These are phyloP conservation scores for Theocolax elegans DNA, from an alignment of 1,140 invertebrate genomes.

Conservation along the genomic window DNA sequence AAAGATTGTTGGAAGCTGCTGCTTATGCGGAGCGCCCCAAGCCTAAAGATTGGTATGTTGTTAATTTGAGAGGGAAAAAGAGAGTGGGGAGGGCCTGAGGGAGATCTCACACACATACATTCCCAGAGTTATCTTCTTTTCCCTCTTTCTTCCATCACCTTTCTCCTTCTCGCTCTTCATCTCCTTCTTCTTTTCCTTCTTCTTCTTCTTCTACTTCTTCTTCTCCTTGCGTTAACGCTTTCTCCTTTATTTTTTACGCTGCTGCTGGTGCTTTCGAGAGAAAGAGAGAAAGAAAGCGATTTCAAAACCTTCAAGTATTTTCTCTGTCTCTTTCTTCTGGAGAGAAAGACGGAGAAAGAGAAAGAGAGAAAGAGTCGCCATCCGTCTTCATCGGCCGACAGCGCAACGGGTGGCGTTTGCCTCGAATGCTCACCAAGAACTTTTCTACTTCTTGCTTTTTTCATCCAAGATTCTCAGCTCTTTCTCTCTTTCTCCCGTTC, in stretches of 20 bases:
- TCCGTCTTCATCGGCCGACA: constrained; percentile 70
- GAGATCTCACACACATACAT: constrained; percentile 24
- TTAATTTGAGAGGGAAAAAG: constrained; percentile 64
- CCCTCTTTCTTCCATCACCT: constrained; percentile 27
- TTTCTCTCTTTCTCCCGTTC: constrained; percentile 50
- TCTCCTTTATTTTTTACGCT: constrained; percentile 17
- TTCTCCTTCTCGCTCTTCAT: constrained; percentile 41
- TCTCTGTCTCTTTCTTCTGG: neutral
- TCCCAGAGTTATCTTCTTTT: constrained; percentile 21
- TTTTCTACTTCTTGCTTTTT: constrained; percentile 60
- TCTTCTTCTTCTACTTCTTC: constrained; percentile 43
- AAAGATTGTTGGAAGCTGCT: constrained; percentile 36
- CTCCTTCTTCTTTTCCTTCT: constrained; percentile 18
- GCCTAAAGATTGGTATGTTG: constrained; percentile 65
- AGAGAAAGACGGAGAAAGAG: constrained; percentile 3
- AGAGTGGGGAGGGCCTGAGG: constrained; percentile 34
- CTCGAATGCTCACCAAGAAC: constrained; percentile 67
- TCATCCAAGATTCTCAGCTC: neutral
- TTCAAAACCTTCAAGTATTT: constrained; percentile 45
- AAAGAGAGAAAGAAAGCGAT: constrained; percentile 31
- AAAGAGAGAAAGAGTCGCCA: constrained; percentile 58
- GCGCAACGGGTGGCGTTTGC: constrained; percentile 69
- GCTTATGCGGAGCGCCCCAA: neutral
- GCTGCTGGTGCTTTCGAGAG: neutral
- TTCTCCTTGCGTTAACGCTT: constrained; percentile 14